phyloP scores from a whole-genome alignment of 2,113 vertebrate genomes.

The Fukomys damarensis region DNA sequence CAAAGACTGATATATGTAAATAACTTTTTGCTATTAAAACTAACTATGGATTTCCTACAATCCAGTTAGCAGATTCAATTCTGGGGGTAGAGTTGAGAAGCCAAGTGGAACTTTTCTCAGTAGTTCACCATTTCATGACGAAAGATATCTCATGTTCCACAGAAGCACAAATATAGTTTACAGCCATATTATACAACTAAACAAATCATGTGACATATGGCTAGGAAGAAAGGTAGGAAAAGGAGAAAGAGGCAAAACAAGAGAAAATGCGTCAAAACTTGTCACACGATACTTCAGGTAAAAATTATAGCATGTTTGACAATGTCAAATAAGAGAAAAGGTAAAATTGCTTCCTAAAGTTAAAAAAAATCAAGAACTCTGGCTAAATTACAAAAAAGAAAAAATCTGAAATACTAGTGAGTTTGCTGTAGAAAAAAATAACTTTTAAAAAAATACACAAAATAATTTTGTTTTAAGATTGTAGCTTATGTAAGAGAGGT shows the following conservation, averaged over 20 bases:
- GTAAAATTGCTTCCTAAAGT: neutral
- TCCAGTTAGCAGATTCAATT: constrained; percentile 71
- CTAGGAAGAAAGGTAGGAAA: neutral
- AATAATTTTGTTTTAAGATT: neutral
- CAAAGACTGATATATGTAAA: constrained; percentile 79
- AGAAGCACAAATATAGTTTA: neutral
- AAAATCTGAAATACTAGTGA: neutral
- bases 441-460: neutral
- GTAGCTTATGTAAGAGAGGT: neutral
- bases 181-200: neutral
- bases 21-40: constrained; percentile 81
- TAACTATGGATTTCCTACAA: constrained; percentile 78
- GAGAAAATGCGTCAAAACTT: neutral
- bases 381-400: neutral
- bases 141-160: constrained; percentile 51
- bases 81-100: constrained; percentile 62
- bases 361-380: neutral
- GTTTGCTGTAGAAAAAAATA: neutral
- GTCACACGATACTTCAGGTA: neutral
- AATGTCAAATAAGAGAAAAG: neutral
- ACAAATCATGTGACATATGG: neutral
- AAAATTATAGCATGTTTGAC: neutral
- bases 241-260: neutral
- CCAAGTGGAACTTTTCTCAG: constrained; percentile 71
- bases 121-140: constrained; percentile 74